phyloP scores from a whole-genome alignment of 2,888 invertebrate species.

The Margaritifera margaritifera region DNA sequence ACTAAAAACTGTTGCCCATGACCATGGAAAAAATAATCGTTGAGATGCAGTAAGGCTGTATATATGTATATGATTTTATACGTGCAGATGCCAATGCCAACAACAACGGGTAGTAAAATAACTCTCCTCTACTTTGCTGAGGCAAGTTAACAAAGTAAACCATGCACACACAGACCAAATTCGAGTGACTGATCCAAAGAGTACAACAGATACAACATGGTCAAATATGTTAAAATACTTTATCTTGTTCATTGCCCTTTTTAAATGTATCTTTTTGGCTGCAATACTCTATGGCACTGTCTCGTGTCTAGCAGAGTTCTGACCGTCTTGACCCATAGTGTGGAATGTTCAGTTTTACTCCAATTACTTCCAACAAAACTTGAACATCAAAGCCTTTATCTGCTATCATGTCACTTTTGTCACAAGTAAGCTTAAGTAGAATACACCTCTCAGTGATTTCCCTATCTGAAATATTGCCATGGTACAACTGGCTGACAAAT shows the following conservation, averaged over 20 bases:
- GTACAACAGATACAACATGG: conserved; percentile 3
- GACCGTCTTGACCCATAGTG: conserved; percentile 6
- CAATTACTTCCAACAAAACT: conserved; percentile 4
- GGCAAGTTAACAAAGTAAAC: conserved; percentile 8
- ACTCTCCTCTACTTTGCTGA: too few relatives aligned
- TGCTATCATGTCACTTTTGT: conserved; percentile 14
- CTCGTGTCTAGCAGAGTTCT: conserved; percentile 8
- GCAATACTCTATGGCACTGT: conserved; percentile 8
- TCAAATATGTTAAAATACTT: conserved; percentile 17
- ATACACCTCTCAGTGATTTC: conserved; percentile 13
- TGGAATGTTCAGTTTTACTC: conserved; percentile 5
- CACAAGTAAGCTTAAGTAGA: neutral
- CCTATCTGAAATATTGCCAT: conserved; percentile 12
- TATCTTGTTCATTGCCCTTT: conserved; percentile 12
- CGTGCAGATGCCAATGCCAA: too few relatives aligned
- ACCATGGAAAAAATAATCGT: too few relatives aligned
- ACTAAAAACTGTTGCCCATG: too few relatives aligned
- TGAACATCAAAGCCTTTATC: conserved; percentile 17
- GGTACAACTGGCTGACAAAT: conserved; percentile 21
- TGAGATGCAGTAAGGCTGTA: too few relatives aligned
- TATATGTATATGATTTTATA: too few relatives aligned
- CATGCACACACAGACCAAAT: conserved; percentile 15
- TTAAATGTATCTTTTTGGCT: conserved; percentile 9
- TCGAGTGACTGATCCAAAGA: conserved; percentile 2
- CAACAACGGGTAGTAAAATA: too few relatives aligned